A percentile compares a stretch with the other conserved stretches of the same genome.
phyloP scores from a whole-genome alignment of 2,113 vertebrate genomes.

The Alethe diademata region DNA sequence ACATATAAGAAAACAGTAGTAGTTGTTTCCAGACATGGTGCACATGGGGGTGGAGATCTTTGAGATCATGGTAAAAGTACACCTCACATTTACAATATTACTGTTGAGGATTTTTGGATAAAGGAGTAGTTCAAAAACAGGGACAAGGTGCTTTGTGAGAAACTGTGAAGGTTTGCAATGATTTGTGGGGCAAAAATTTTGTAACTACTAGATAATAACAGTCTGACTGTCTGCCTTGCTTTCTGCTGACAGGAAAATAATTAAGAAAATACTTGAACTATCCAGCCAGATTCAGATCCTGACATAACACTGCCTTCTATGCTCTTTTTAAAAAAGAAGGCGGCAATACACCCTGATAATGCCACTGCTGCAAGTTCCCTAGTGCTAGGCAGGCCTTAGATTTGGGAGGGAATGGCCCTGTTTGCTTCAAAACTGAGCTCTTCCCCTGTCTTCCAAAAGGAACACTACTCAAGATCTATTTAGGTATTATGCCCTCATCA shows the following conservation, averaged over 20 bases:
- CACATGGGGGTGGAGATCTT: not conserved
- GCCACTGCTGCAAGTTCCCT: not conserved
- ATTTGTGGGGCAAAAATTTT: not conserved
- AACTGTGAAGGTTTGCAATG: not conserved
- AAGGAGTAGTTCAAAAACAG: not conserved
- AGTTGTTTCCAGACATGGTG: not conserved
- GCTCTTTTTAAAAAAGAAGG: not conserved
- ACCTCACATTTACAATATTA: not conserved
- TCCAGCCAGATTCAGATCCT: not conserved
- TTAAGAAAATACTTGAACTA: not conserved
- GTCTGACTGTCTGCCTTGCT: not conserved
- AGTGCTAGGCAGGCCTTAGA: not conserved
- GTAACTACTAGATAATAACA: not conserved
- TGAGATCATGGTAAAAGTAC: not conserved
- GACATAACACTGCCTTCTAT: not conserved
- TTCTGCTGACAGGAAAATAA: not conserved
- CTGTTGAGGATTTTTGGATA: not conserved
- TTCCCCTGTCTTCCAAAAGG: not conserved
- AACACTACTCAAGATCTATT: not conserved
- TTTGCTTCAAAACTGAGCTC: not conserved
- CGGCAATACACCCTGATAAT: not conserved
- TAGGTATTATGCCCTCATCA: constrained; percentile 25
- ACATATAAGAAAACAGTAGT: not conserved
- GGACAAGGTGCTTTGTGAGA: not conserved
- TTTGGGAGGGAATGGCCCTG: not conserved